Conservation (phyloP, 2,113 vertebrate species). For the Monarcha castaneiventris region DNA sequence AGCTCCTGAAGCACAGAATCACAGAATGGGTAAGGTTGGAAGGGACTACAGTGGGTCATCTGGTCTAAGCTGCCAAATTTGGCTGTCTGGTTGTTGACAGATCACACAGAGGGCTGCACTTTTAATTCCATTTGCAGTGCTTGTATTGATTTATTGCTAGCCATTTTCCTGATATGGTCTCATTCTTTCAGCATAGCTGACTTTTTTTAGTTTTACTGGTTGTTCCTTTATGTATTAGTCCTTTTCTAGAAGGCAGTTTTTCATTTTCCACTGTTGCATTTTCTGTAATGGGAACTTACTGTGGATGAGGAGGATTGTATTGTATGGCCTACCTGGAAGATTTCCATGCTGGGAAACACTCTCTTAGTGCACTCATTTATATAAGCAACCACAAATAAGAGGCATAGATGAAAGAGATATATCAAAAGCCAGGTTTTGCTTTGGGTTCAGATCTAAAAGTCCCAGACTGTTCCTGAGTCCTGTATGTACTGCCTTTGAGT, state of each 20-base stretch:
- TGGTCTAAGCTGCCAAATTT: neutral
- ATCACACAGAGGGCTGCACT: neutral
- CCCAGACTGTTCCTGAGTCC: neutral
- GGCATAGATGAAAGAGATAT: neutral
- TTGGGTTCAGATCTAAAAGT: neutral
- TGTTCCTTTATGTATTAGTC: neutral
- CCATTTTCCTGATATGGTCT: neutral
- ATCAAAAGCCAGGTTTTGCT: neutral
- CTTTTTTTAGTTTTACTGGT: conserved; percentile 3
- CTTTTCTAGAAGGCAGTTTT: neutral
- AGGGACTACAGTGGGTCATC: neutral
- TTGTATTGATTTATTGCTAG: neutral
- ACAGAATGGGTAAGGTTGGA: neutral
- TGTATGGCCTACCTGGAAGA: neutral
- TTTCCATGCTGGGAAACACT: neutral
- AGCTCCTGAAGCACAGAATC: neutral
- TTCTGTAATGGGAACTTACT: neutral
- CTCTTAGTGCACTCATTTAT: neutral
- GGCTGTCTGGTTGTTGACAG: neutral
- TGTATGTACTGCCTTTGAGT: neutral
- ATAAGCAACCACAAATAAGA: neutral
- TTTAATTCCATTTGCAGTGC: neutral
- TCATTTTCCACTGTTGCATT: neutral
- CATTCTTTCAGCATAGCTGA: neutral
- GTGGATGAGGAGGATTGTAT: neutral